Base-by-base conservation (phyloP, 2,888 invertebrate species). In the Plusia festucae region DNA sequence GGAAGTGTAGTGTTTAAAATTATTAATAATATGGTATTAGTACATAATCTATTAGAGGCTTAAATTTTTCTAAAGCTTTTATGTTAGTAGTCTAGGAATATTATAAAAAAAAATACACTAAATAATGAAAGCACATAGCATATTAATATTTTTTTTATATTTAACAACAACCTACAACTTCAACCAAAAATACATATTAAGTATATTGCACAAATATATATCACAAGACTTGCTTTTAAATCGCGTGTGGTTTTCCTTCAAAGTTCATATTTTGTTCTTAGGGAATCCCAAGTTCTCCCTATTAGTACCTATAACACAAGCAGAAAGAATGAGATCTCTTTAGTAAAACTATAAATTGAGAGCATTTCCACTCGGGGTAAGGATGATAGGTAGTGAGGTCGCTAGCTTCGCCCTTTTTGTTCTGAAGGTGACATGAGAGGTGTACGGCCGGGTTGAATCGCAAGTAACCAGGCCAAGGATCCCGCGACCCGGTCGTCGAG, bases 391-490 rank as follows among this genome's bases (percentile, higher is more conserved):
- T 58, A 34, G 9, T 56, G 11, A 44, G 40, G 20, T 30, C 49
- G 61, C 69, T 27, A 46, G n/a, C 62, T 62, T 55, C 69, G 74
- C 60, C 65, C 65, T 57, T 61, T 78, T 69, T 65, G 53, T 70
- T 60, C 52, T 55, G 65, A 75, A 62, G 70, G 60, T 69, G 68
- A 62, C 63, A 70, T 73, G 70, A 73, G 68, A 73, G 67, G 71
- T 74, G 65, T 58, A 61, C 58, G 66, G 65, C 75, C 76, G 73
- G 76, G 79, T 65, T 63, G 68, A 65, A 63, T 59, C 72, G 75
- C 68, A 65, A 61, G 57, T 78, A 90, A 86, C 77, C 86, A 82
- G 92, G 93, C 90, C 93, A 92, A 93, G 93, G 92, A 90, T 90
- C 84, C 81, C 55, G 76, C 81, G 86, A 83, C 86, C 90, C 79